Conservation (phyloP, 1,140 invertebrate species). For the Trichoplusia ni region DNA sequence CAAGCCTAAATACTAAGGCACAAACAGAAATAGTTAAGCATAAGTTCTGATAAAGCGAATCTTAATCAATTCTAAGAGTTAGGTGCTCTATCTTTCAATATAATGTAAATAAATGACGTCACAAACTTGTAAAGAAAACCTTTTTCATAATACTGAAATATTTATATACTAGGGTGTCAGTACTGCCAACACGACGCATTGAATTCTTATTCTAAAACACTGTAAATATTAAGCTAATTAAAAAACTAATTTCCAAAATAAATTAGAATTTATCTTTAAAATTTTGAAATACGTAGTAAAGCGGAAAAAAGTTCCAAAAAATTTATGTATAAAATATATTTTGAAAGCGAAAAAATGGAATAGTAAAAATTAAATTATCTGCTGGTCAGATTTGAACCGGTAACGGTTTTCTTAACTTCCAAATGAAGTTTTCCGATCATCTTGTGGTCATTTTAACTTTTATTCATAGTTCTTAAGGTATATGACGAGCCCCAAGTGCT, state of each 20-base stretch:
- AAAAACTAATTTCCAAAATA: not conserved
- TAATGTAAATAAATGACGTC: conserved; percentile 7
- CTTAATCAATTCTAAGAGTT: too few relatives aligned
- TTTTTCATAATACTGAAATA: not conserved
- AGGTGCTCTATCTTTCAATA: too few relatives aligned
- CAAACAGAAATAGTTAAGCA: too few relatives aligned
- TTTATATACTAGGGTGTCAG: not conserved
- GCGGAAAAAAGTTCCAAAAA: conserved; percentile 4
- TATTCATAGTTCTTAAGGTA: conserved; percentile 25
- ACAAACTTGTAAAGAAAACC: not conserved
- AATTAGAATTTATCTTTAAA: conserved; percentile 5
- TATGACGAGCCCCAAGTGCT: conserved; percentile 50
- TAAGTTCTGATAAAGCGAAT: too few relatives aligned
- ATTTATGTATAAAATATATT: not conserved
- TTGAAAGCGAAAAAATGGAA: conserved; percentile 2
- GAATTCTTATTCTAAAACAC: conserved; percentile 1
- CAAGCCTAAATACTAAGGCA: too few relatives aligned
- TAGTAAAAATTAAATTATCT: conserved; percentile 42
- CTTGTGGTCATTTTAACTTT: conserved; percentile 37
- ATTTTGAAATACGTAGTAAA: conserved; percentile 11
- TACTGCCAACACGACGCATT: conserved; percentile 5
- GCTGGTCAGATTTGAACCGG: conserved; percentile 59
- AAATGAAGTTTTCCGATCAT: conserved; percentile 57
- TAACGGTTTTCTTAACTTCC: conserved; percentile 52
- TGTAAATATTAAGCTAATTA: conserved; percentile 13